These are phyloP conservation scores for Esox niger DNA, from an alignment of 2,113 vertebrate genomes.

Conservation along the genomic window DNA sequence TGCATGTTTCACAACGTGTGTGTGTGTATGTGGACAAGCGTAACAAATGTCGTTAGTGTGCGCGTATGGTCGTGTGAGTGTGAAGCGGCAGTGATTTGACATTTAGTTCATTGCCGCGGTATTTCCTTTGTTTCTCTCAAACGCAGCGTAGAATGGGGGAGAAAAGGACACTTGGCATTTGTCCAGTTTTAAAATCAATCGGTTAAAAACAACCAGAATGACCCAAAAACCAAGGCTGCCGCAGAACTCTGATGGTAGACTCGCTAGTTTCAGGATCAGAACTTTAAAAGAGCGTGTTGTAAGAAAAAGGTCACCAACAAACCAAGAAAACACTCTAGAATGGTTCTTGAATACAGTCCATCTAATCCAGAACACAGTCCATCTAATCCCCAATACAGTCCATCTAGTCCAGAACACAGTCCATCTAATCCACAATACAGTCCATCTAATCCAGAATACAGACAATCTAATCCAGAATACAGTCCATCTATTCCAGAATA, in stretches of 20 bases:
- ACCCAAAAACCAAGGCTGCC: too few relatives aligned
- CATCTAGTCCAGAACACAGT: neutral
- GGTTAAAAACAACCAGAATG: too few relatives aligned
- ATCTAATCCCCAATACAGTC: neutral
- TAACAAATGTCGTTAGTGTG: too few relatives aligned
- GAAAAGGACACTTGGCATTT: neutral
- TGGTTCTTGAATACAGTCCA: neutral
- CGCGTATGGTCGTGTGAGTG: too few relatives aligned
- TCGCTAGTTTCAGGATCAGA: neutral
- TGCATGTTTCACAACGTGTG: too few relatives aligned
- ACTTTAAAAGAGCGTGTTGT: neutral
- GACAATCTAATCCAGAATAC: neutral
- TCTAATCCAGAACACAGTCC: neutral
- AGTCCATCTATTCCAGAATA: neutral
- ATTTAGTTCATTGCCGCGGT: constrained; percentile 46
- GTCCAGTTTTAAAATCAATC: constrained; percentile 18
- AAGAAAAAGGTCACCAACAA: too few relatives aligned
- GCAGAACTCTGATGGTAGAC: neutral
- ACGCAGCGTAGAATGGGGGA: constrained; percentile 34
- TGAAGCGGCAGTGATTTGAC: neutral
- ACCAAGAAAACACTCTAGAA: too few relatives aligned
- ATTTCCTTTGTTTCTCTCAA: constrained; percentile 56
- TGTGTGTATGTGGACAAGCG: too few relatives aligned
- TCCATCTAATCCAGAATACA: neutral
- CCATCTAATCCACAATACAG: neutral